Conservation (phyloP, 2,113 vertebrate genomes). For the Rafetus swinhoei region DNA sequence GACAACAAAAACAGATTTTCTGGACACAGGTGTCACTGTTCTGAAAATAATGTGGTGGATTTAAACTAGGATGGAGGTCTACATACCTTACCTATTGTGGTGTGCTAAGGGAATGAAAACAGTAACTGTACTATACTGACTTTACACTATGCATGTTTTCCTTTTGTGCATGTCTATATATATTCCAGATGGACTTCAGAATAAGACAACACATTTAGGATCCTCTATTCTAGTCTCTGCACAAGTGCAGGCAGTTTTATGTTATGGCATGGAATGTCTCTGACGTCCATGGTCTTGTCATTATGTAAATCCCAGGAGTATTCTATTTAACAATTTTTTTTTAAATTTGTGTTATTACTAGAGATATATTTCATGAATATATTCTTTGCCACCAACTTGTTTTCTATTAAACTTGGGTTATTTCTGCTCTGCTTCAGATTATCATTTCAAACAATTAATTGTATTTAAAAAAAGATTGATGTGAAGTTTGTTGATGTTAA, state of each 20-base stretch:
- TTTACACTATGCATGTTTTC: slow-evolving; percentile 38
- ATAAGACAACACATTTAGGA: not conserved
- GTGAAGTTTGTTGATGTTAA: not conserved
- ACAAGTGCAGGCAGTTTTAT: not conserved
- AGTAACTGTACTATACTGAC: slow-evolving; percentile 51
- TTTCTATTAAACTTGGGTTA: not conserved
- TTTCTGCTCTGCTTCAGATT: not conserved
- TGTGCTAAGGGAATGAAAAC: slow-evolving; percentile 59
- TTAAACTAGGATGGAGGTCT: slow-evolving; percentile 50
- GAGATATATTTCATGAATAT: not conserved
- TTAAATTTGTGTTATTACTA: not conserved
- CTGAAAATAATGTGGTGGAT: not conserved
- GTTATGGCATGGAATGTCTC: not conserved
- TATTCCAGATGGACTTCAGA: not conserved
- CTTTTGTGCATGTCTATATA: slow-evolving; percentile 37
- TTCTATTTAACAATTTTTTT: not conserved
- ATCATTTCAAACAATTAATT: not conserved
- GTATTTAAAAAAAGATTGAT: not conserved
- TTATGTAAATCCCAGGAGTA: not conserved
- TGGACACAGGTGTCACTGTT: slow-evolving; percentile 53
- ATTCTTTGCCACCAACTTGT: not conserved
- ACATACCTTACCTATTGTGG: slow-evolving; percentile 65
- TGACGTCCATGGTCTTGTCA: not conserved
- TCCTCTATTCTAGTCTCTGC: not conserved
- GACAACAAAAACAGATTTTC: slow-evolving; percentile 47